These are phyloP conservation scores for Vombatus ursinus DNA, from an alignment of 2,113 vertebrate genomes.

Conservation along the genomic window DNA sequence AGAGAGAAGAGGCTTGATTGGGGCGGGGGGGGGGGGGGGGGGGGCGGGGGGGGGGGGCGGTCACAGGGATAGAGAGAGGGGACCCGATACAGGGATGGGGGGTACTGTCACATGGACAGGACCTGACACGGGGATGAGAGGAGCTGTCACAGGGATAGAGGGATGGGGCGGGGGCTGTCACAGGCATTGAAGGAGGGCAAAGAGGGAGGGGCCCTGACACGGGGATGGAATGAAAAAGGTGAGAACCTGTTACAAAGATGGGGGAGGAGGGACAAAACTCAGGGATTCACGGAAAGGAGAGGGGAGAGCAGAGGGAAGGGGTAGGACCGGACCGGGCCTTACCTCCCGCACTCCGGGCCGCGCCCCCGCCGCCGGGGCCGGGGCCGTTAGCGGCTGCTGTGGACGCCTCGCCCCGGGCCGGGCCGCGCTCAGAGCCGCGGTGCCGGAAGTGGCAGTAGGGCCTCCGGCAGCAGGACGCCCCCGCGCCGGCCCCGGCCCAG, in stretches of 20 bases:
- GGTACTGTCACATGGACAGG: neutral
- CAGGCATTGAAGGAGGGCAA: neutral
- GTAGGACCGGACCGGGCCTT: neutral
- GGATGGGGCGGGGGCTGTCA: neutral
- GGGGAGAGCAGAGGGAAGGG: neutral
- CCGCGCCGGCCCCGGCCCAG: constrained; percentile 77
- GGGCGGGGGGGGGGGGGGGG: fast-evolving
- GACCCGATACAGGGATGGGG: neutral
- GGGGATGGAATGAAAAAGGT: no score
- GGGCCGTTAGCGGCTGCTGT: constrained; percentile 75
- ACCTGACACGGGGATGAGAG: neutral
- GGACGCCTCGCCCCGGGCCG: constrained; percentile 58
- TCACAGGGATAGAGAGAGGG: neutral
- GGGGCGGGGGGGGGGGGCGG: neutral
- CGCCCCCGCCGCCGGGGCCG: neutral
- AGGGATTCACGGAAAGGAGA: no score
- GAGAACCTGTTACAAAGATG: neutral
- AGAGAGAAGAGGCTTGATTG: fast-evolving
- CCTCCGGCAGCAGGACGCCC: constrained; percentile 83
- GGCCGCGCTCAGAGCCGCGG: constrained; percentile 78
- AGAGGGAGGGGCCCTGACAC: no score
- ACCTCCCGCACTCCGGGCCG: constrained; percentile 14
- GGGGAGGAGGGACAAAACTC: no score
- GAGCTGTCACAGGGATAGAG: neutral
- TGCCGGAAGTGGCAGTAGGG: constrained; percentile 97